Conservation (phyloP, 2,888 invertebrate genomes). For the Nudaria mundana region DNA sequence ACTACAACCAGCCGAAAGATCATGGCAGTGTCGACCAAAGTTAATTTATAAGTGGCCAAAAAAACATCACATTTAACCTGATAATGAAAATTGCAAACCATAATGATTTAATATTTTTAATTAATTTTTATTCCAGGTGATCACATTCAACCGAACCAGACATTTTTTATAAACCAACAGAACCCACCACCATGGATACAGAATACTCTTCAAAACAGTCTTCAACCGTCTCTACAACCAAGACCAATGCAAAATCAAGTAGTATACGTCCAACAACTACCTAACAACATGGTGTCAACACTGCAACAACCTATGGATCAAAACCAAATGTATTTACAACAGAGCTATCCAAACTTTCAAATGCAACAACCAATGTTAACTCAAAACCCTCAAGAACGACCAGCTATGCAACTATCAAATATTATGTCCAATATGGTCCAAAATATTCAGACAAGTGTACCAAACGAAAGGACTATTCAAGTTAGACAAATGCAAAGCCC, state of each 20-base stretch:
- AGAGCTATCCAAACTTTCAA: constrained; percentile 55
- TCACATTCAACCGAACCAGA: constrained; percentile 61
- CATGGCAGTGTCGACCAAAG: no score
- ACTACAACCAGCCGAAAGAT: no score
- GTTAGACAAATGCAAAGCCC: constrained; percentile 26
- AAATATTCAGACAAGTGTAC: constrained; percentile 32
- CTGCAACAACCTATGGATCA: constrained; percentile 58
- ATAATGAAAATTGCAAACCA: neutral
- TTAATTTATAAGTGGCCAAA: no score
- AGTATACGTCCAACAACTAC: constrained; percentile 64
- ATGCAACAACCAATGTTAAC: constrained; percentile 54
- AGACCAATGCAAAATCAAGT: constrained; percentile 51
- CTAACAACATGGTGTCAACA: constrained; percentile 54
- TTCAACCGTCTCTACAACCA: constrained; percentile 35
- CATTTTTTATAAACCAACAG: constrained; percentile 62
- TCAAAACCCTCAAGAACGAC: constrained; percentile 42
- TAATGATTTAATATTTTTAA: neutral
- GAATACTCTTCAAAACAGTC: constrained; percentile 47
- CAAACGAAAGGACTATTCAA: constrained; percentile 27
- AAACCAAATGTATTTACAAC: constrained; percentile 59
- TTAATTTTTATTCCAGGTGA: constrained; percentile 47
- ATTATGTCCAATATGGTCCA: constrained; percentile 41
- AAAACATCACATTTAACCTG: no score
- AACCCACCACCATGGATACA: constrained; percentile 73
- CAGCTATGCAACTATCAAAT: constrained; percentile 38